A percentile compares a stretch with the other conserved stretches of the same genome.
These are phyloP conservation scores for Teleopsis dalmanni DNA, from an alignment of 1,140 invertebrate genomes.

Conservation along the genomic window DNA sequence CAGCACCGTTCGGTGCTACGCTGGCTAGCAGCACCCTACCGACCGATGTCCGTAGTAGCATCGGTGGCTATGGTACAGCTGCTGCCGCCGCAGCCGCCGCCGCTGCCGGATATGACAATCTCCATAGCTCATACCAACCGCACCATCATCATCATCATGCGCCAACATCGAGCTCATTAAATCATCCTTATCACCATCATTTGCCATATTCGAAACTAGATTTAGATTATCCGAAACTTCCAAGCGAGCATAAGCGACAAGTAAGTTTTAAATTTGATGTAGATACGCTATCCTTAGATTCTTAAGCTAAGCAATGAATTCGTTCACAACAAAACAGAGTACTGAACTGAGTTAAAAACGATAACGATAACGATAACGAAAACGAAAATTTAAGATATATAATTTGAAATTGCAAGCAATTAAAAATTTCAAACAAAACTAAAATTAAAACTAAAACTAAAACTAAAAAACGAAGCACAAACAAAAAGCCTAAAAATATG, in stretches of 20 bases:
- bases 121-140: conserved; percentile 26
- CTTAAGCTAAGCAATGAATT: conserved; percentile 30
- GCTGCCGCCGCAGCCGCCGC: conserved; percentile 5
- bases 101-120: conserved; percentile 15
- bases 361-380: not conserved
- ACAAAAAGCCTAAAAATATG: too few relatives aligned
- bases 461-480: too few relatives aligned
- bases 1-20: conserved; percentile 31
- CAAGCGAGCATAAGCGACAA: conserved; percentile 45
- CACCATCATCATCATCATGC: conserved; percentile 14
- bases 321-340: conserved; percentile 5
- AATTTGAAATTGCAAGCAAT: too few relatives aligned
- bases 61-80: conserved; percentile 1
- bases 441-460: too few relatives aligned
- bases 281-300: conserved; percentile 45
- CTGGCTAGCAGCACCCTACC: conserved; percentile 32
- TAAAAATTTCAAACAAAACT: too few relatives aligned
- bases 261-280: conserved; percentile 47
- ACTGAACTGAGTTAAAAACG: conserved; percentile 1
- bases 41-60: conserved; percentile 16
- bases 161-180: conserved; percentile 18
- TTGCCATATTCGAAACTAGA: conserved; percentile 45
- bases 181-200: conserved; percentile 35
- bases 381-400: too few relatives aligned
- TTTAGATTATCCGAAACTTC: conserved; percentile 46